These are phyloP conservation scores for Lates japonicus DNA, from an alignment of 2,797 vertebrate genomes.

Conservation along the genomic window DNA sequence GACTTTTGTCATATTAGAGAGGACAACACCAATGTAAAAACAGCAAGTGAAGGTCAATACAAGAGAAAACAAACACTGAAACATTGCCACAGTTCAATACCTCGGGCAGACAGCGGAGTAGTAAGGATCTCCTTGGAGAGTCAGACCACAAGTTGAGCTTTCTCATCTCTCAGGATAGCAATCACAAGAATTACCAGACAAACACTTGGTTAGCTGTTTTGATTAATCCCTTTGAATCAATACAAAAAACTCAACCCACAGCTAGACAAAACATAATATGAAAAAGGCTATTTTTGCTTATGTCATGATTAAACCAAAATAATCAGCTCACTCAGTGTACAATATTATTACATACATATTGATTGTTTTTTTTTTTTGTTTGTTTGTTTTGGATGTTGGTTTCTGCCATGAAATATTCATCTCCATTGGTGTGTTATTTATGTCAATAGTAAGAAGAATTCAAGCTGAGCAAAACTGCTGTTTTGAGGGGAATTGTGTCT, in stretches of 20 bases:
- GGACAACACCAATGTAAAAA: background rate
- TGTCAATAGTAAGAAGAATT: background rate
- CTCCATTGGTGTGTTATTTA: background rate
- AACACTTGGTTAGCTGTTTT: background rate
- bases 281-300: too few relatives aligned
- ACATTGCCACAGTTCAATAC: background rate
- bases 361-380: too few relatives aligned
- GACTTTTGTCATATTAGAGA: slow-evolving; percentile 2
- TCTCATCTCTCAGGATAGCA: background rate
- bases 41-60: background rate
- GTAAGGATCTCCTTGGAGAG: background rate
- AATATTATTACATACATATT: too few relatives aligned
- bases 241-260: background rate
- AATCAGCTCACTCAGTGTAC: too few relatives aligned
- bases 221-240: background rate
- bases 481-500: background rate
- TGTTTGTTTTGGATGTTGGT: too few relatives aligned
- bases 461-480: background rate
- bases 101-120: background rate
- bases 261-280: background rate
- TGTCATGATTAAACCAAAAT: too few relatives aligned
- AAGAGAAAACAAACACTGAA: background rate
- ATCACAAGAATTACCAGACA: background rate
- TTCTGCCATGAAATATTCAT: background rate
- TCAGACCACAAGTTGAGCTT: background rate